These are phyloP conservation scores for Endomychus coccineus DNA, from an alignment of 2,888 invertebrate genomes.

Conservation along the genomic window DNA sequence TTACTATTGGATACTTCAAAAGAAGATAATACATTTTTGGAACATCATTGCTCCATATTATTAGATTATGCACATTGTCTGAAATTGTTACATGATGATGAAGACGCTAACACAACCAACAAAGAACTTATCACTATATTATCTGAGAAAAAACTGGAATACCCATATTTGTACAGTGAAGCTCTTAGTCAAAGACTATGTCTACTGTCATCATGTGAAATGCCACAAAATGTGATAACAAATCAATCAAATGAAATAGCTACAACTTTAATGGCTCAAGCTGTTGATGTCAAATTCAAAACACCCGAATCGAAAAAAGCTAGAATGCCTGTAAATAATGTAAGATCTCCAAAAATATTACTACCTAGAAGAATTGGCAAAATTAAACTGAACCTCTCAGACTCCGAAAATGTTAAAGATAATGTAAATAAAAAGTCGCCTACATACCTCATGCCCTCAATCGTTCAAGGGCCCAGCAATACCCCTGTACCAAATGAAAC, in stretches of 20 bases:
- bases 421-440: no score
- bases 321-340: background rate
- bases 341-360: slow-evolving; percentile 4
- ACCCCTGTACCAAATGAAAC: no score
- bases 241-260: background rate
- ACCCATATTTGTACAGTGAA: slow-evolving; percentile 10
- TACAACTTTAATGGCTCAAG: background rate
- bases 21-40: no score
- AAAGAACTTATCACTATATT: slow-evolving; percentile 5
- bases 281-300: background rate
- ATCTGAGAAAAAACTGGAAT: background rate
- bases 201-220: background rate
- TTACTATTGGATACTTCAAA: no score
- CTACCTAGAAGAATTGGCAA: slow-evolving; percentile 7
- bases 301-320: slow-evolving; percentile 5
- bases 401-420: background rate
- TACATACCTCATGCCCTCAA: no score
- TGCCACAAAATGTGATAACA: no score
- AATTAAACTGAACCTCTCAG: slow-evolving; percentile 7
- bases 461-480: no score
- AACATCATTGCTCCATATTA: slow-evolving; percentile 5
- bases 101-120: slow-evolving; percentile 5
- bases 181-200: slow-evolving; percentile 7
- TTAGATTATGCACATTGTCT: slow-evolving; percentile 10
- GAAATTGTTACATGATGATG: slow-evolving; percentile 1